A percentile compares a stretch with the other conserved stretches of the same genome.
Evolutionary conservation across 2,797 vertebrate species (phyloP).

Genomic region (Triplophysa bombifrons): DNA sequence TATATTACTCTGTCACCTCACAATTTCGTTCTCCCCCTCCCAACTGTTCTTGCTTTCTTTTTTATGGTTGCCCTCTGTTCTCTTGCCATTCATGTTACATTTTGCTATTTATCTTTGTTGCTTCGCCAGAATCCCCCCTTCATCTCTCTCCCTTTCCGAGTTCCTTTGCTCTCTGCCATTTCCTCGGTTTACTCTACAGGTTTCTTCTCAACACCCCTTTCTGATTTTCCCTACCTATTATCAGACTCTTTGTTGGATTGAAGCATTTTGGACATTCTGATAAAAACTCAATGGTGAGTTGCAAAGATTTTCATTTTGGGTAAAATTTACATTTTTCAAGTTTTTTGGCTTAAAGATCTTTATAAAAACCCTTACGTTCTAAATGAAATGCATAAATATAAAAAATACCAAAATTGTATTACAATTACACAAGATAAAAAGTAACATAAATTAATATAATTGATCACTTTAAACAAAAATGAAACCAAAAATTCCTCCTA

Average conservation of each 20-base stretch:
- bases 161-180: conserved; percentile 6
- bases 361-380: too few species aligned
- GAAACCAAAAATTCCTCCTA: too few species aligned
- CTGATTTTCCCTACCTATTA: conserved; percentile 44
- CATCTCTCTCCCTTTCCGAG: conserved; percentile 64
- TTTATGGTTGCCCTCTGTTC: conserved; percentile 73
- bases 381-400: neutral
- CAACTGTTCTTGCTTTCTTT: conserved; percentile 68
- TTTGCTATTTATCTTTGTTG: conserved; percentile 74
- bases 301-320: neutral
- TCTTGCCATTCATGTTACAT: conserved; percentile 71
- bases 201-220: conserved; percentile 46
- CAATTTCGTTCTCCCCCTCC: conserved; percentile 75
- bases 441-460: neutral
- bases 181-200: conserved; percentile 62
- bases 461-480: neutral
- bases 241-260: neutral
- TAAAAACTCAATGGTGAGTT: neutral
- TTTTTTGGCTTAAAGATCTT: neutral
- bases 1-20: conserved; percentile 66
- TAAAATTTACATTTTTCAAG: neutral
- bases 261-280: neutral
- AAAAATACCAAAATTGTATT: neutral
- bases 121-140: conserved; percentile 70
- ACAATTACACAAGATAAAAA: neutral